Evolutionary conservation across 2,113 vertebrate species (phyloP).

Genomic region (Ameiurus melas): DNA sequence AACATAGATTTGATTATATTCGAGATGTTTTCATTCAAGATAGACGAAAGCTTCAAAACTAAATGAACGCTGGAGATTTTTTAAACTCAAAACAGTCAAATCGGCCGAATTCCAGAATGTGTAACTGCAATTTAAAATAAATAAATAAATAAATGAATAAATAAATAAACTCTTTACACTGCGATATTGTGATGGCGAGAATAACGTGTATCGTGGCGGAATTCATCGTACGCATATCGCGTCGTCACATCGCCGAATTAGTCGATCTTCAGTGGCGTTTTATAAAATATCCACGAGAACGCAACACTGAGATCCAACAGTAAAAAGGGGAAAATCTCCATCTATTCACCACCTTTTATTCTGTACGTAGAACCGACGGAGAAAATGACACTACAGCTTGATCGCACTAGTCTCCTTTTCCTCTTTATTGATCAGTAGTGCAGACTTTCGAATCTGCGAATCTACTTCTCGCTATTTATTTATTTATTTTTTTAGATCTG

Average conservation of each 20-base stretch:
- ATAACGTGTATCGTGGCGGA: not conserved
- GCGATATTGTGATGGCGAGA: not conserved
- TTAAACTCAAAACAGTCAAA: not conserved
- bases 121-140: not conserved
- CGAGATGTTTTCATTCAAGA: too few species aligned
- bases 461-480: not conserved
- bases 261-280: not conserved
- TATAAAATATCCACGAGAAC: conserved; percentile 24
- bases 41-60: too few species aligned
- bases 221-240: not conserved
- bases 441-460: not conserved
- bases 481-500: not conserved
- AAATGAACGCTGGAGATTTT: not conserved
- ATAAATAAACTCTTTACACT: not conserved
- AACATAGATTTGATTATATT: too few species aligned
- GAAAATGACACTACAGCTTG: not conserved
- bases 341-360: too few species aligned
- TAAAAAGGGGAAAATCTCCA: not conserved
- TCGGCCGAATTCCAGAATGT: not conserved
- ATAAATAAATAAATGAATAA: not conserved
- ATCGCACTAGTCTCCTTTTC: not conserved
- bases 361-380: not conserved
- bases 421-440: not conserved
- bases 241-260: too few species aligned
- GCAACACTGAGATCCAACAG: not conserved